phyloP scores from a whole-genome alignment of 2,797 vertebrate species.

The Gymnoscopelus microlampas region DNA sequence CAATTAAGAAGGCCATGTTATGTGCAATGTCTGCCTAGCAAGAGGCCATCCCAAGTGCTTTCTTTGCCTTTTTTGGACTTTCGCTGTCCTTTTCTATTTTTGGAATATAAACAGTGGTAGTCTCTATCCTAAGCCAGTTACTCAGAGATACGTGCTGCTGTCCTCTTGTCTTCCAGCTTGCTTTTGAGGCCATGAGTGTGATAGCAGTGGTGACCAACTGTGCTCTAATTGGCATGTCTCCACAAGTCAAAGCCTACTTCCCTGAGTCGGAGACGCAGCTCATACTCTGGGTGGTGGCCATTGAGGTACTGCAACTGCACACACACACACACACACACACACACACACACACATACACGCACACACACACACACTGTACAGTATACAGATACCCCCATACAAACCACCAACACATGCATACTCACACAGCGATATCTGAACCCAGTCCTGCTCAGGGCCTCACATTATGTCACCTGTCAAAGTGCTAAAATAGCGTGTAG shows the following conservation, averaged over 20 bases:
- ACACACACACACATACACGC: background rate
- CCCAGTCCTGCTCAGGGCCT: no score
- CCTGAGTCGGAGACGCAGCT: conserved; percentile 88
- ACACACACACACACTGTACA: background rate
- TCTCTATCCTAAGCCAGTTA: conserved; percentile 3
- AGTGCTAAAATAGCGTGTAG: background rate
- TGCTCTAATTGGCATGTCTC: conserved; percentile 93
- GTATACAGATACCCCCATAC: no score
- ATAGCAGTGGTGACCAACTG: conserved; percentile 97
- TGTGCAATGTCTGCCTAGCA: background rate
- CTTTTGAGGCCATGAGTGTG: conserved; percentile 96
- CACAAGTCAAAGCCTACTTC: conserved; percentile 90
- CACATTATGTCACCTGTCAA: background rate
- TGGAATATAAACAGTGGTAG: conserved; percentile 7
- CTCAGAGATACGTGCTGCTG: background rate
- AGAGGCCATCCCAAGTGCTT: background rate
- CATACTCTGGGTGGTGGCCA: conserved; percentile 87
- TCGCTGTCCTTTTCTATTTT: conserved; percentile 3
- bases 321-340: background rate
- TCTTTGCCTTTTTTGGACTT: background rate
- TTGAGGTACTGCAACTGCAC: conserved; percentile 84
- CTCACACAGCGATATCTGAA: background rate
- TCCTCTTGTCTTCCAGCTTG: conserved; percentile 84
- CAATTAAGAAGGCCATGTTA: background rate
- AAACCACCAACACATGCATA: background rate